A percentile compares a stretch with the other conserved stretches of the same genome.
Conservation (phyloP, 1,140 invertebrate species). For the Papilio machaon region DNA sequence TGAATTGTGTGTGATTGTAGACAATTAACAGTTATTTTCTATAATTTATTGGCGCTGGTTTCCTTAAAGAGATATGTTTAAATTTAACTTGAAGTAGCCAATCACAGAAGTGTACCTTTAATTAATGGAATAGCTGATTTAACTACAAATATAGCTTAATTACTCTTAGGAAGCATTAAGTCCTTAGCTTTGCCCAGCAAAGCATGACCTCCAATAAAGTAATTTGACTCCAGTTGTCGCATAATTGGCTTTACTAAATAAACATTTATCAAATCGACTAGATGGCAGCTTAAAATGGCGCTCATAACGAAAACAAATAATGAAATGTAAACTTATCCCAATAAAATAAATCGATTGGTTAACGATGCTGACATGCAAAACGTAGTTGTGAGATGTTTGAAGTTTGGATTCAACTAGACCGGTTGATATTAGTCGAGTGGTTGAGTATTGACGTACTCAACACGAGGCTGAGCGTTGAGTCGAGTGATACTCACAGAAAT, state of each 20-base stretch:
- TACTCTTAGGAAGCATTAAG: no score
- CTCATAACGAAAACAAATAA: no score
- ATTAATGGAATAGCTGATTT: neutral
- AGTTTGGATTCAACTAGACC: slow-evolving; percentile 9
- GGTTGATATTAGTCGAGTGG: slow-evolving; percentile 5
- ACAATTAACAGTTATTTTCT: slow-evolving; percentile 1
- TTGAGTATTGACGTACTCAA: neutral
- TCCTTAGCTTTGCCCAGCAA: no score
- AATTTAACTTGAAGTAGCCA: neutral
- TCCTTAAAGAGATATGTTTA: neutral
- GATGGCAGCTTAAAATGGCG: no score
- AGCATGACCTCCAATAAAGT: no score
- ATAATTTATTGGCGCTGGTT: neutral
- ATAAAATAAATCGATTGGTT: neutral
- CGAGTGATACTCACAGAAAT: slow-evolving; percentile 5
- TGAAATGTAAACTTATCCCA: neutral
- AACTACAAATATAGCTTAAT: neutral
- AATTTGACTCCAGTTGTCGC: no score
- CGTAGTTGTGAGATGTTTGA: slow-evolving; percentile 2
- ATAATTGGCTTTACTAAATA: no score
- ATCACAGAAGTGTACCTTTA: neutral
- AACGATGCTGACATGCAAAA: neutral
- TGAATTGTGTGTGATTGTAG: slow-evolving; percentile 11
- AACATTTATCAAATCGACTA: no score
- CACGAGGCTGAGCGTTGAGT: neutral